These are phyloP conservation scores for Drosophila lacicola DNA, from an alignment of 2,888 invertebrate species.

Conservation along the genomic window DNA sequence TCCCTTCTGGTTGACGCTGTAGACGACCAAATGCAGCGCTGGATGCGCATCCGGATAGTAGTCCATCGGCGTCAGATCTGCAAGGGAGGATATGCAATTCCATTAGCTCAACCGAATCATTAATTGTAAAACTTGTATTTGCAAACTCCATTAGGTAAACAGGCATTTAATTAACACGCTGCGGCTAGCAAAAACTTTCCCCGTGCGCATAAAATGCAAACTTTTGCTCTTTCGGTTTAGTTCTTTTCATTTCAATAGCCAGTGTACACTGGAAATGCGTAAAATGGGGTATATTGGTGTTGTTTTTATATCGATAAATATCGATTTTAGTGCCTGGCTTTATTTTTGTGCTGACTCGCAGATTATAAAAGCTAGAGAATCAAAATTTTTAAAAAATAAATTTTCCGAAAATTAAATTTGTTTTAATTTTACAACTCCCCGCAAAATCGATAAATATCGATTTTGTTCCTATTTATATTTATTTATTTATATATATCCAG, in stretches of 20 bases:
- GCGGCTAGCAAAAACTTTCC: conserved; percentile 63
- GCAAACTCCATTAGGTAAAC: conserved; percentile 77
- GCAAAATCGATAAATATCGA: no score
- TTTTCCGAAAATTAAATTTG: no score
- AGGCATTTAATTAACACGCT: conserved; percentile 79
- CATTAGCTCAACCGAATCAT: conserved; percentile 63
- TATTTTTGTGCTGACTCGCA: not conserved
- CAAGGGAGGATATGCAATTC: conserved; percentile 16
- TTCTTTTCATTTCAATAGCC: conserved; percentile 14
- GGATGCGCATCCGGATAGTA: conserved; percentile 86
- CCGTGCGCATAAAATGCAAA: conserved; percentile 68
- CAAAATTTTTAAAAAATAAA: no score
- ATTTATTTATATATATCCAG: no score
- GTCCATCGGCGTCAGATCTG: conserved; percentile 85
- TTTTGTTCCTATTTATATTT: no score
- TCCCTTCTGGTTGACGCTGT: conserved; percentile 94
- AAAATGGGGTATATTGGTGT: not conserved
- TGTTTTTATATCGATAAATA: not conserved
- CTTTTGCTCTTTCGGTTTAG: conserved; percentile 37
- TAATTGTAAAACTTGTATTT: conserved; percentile 70
- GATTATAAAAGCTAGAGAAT: no score
- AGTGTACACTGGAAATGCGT: conserved; percentile 4
- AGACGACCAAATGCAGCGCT: conserved; percentile 91
- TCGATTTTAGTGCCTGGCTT: not conserved
- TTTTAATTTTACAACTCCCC: no score